A percentile compares a stretch with the other conserved stretches of the same genome.
Conservation (phyloP, 1,140 invertebrate genomes). For the Zaprionus camerounensis region DNA sequence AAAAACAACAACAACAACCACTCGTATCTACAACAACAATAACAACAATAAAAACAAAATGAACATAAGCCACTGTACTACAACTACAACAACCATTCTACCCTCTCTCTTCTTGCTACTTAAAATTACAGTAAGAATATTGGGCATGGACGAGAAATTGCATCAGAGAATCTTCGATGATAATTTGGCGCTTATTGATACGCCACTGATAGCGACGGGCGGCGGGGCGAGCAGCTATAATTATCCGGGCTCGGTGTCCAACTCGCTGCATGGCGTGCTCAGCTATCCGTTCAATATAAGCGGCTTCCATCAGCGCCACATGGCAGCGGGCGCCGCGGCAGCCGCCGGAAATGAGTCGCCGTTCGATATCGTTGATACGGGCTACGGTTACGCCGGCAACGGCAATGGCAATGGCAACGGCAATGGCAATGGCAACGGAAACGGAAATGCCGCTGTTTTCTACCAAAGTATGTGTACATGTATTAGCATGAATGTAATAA, state of each 20-base stretch:
- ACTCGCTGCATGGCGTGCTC: constrained; percentile 74
- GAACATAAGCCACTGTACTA: constrained; percentile 30
- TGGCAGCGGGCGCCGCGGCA: constrained; percentile 64
- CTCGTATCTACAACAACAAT: constrained; percentile 56
- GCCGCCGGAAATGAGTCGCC: constrained; percentile 72
- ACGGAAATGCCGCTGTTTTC: constrained; percentile 77
- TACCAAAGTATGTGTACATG: constrained; percentile 83
- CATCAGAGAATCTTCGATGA: constrained; percentile 84
- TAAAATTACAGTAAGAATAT: constrained; percentile 84
- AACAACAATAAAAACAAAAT: constrained; percentile 37
- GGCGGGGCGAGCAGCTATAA: constrained; percentile 71
- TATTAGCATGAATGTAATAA: constrained; percentile 78
- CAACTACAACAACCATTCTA: constrained; percentile 72
- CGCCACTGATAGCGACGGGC: constrained; percentile 78
- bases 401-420: constrained; percentile 50
- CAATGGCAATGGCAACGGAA: constrained; percentile 62
- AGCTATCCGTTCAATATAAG: constrained; percentile 84
- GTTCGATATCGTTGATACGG: constrained; percentile 81
- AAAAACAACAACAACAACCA: constrained; percentile 47
- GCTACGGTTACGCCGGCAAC: constrained; percentile 60
- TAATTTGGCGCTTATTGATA: constrained; percentile 84
- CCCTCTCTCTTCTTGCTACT: constrained; percentile 71
- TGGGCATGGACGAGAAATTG: constrained; percentile 84
- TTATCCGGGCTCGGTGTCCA: constrained; percentile 74
- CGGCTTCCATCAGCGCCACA: constrained; percentile 81